Base-by-base conservation (phyloP, 2,888 invertebrate species). In the Oeneis ivallda region DNA sequence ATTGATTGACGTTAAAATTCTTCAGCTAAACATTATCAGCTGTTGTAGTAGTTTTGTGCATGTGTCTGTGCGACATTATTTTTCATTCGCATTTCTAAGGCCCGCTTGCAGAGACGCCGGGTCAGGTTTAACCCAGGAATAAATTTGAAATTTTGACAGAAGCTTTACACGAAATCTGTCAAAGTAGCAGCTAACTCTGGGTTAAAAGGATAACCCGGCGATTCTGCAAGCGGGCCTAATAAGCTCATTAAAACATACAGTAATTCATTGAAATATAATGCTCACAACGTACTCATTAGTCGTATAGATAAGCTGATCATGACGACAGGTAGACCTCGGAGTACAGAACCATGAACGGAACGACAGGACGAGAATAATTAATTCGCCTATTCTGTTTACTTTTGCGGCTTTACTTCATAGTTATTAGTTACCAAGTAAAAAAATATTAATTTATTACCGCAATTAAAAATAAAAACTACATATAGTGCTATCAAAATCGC, bases 211-310 rank as follows among this genome's bases (percentile, higher is more conserved):
- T n/a, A n/a, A n/a, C n/a, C n/a, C n/a, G n/a, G n/a, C n/a, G n/a
- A n/a, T n/a, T n/a, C n/a, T n/a, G n/a, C n/a, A n/a, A n/a, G n/a
- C n/a, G n/a, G n/a, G n/a, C n/a, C n/a, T n/a, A 53, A 43, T 62
- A 2, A 60, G 60, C 32, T 61, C 41, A 41, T 54, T 54, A 59
- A 53, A 53, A 53, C 52, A 32, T 41, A 26, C 45, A 53, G 41
- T 54, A 62, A 54, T 54, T 26, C 26, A 62, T 62, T 62, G 17
- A 62, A 56, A 62, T 62, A 62, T 64, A 58, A 59, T 62, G 62
- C 66, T 66, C 61, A 65, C 53, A 58, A 59, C 66, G 61, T 65
- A 60, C 66, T 68, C 53, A 65, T 70, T 66, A 69, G 65, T 62
- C 65, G 63, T 66, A 62, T 58, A 61, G 67, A 69, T 59, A 61